Evolutionary conservation across 1,140 invertebrate genomes (phyloP).

Genomic region (Phocides pigmalion): DNA sequence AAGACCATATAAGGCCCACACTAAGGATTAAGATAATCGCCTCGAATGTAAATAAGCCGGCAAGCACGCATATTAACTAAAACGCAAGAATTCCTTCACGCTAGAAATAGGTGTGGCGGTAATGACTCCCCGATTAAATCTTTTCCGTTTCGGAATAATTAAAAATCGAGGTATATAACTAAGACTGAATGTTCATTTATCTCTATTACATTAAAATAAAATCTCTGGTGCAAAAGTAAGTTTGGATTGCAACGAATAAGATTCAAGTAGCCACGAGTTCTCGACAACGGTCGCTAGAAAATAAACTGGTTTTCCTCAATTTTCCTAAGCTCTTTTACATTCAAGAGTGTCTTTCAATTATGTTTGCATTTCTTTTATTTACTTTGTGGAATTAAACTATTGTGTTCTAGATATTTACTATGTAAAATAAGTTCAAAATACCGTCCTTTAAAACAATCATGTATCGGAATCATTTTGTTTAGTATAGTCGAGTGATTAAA

Average conservation of each 20-base stretch:
- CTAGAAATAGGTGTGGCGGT: too few relatives aligned
- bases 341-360: constrained; percentile 21
- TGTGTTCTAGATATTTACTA: not conserved
- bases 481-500: too few relatives aligned
- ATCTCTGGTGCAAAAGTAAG: not conserved
- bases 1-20: too few relatives aligned
- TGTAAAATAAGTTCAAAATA: not conserved
- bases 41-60: too few relatives aligned
- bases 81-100: too few relatives aligned
- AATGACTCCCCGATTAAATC: too few relatives aligned
- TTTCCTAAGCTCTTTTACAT: constrained; percentile 28
- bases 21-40: too few relatives aligned
- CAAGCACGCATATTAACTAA: too few relatives aligned
- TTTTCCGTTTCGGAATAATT: not conserved
- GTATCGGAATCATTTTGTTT: too few relatives aligned
- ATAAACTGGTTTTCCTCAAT: constrained; percentile 25
- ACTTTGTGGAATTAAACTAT: constrained; percentile 13
- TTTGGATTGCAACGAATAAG: constrained; percentile 17
- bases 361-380: constrained; percentile 15
- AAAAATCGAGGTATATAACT: not conserved
- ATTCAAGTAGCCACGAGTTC: constrained; percentile 7
- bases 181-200: not conserved
- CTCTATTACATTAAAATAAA: not conserved
- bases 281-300: not conserved
- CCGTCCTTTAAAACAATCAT: too few relatives aligned